Conservation (phyloP, 2,113 vertebrate genomes). For the Anser brachyrhynchus region DNA sequence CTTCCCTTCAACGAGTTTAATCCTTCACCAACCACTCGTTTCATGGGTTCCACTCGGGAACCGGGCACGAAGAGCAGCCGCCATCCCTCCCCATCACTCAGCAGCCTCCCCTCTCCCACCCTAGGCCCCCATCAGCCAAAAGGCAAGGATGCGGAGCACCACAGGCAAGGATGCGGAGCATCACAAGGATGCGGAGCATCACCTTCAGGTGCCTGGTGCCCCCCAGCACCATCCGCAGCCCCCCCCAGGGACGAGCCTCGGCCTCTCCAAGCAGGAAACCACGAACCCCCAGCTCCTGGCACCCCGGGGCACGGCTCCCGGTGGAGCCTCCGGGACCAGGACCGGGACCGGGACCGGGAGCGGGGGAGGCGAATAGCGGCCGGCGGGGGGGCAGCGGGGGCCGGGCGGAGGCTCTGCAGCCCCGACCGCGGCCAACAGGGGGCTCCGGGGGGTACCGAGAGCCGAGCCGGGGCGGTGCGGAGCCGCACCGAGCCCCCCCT, state of each 20-base stretch:
- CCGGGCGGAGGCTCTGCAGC: not conserved
- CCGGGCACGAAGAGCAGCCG: accelerated
- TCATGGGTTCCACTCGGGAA: not conserved
- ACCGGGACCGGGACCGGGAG: no score
- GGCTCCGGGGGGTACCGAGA: not conserved
- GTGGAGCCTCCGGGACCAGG: not conserved
- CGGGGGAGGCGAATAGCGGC: no score
- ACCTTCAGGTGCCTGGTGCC: no score
- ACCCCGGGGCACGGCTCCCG: not conserved
- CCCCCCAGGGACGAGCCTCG: no score
- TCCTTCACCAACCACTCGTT: not conserved
- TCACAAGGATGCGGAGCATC: no score
- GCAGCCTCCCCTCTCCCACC: not conserved
- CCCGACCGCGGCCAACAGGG: not conserved
- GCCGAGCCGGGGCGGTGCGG: not conserved
- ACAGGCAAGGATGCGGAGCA: no score
- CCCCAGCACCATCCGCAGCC: no score
- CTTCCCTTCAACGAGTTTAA: not conserved
- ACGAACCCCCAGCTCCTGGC: not conserved
- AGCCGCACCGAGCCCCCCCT: no score
- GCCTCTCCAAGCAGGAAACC: not conserved
- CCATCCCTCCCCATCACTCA: no score
- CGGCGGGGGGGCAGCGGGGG: not conserved
- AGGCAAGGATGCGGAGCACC: no score
- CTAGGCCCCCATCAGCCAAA: no score